Evolutionary conservation across 2,113 vertebrate genomes (phyloP).

Genomic region (Andinoacara biseriatus): DNA sequence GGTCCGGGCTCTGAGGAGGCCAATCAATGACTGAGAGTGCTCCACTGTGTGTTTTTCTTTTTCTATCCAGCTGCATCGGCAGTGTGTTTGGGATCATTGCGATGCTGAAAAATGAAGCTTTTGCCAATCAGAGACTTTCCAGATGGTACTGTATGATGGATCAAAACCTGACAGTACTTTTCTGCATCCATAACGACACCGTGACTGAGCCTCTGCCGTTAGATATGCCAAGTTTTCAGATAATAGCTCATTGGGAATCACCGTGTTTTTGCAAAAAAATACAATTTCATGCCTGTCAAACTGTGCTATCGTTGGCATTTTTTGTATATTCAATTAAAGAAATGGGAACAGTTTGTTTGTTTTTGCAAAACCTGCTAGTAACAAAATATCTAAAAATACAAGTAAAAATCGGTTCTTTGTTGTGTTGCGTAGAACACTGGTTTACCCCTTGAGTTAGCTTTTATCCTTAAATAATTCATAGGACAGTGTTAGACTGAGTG

Average conservation of each 20-base stretch:
- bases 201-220: neutral
- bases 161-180: neutral
- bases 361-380: neutral
- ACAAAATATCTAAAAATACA: neutral
- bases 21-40: neutral
- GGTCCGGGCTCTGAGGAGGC: neutral
- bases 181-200: too few species aligned
- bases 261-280: neutral
- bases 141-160: neutral
- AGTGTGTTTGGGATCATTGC: neutral
- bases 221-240: neutral
- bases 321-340: neutral
- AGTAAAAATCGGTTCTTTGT: neutral
- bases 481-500: neutral
- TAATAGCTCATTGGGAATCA: neutral
- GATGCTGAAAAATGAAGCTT: rapidly evolving
- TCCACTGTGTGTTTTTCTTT: neutral
- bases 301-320: neutral
- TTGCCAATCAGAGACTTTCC: neutral
- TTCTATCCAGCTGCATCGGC: neutral
- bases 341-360: neutral
- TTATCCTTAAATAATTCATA: neutral
- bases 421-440: neutral
- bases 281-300: neutral
- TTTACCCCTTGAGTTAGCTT: neutral